Evolutionary conservation across 2,888 invertebrate genomes (phyloP), one percentile per base, ranked within the genome.

Genomic region (Synanthedon formicaeformis): DNA sequence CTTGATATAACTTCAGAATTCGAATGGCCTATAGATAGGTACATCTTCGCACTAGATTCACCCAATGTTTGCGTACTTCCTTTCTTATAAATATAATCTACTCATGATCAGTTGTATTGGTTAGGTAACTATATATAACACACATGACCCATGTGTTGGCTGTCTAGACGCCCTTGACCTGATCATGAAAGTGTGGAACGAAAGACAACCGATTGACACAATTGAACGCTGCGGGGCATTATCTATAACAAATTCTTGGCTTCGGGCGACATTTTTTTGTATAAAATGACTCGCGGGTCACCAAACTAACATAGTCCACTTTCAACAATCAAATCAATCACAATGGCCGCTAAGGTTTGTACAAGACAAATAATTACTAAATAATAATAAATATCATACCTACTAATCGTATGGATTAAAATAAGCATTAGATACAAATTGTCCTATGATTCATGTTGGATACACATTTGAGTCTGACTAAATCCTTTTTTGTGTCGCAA

Each of bases 311-410:
- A 57, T 51, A 57, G 55, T 57, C 54, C 18, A 50, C 27, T 41
- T 50, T 48, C 13, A 50, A 56, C 53, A 56, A 52, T 53, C 53
- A 53, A 48, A 56, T 50, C 16, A 48, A 41, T 51, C 40, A 58
- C 56, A 58, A 58, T 58, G 58, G 58, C 54, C 51, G 58, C 58
- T 57, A 58, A 57, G 52, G 57, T 58, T 50, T 52, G 40, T 51
- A 8, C 12, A 16, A 10, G 12, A 50, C 50, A 34, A 34, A 50
- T 34, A n/a, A 5, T 23, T 23, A 5, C 4, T 5, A 23, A 23
- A 23, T 23, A 23, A 23, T 45, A n/a, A 14, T 8, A 10, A 45
- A 45, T 6, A 4, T 13, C 13, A n/a, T 5, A 45, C n/a, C n/a
- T n/a, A n/a, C n/a, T 8, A 13, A 14, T 45, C n/a, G n/a, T 11